Evolutionary conservation across 2,113 vertebrate genomes (phyloP).

Genomic region (Oriolus oriolus): DNA sequence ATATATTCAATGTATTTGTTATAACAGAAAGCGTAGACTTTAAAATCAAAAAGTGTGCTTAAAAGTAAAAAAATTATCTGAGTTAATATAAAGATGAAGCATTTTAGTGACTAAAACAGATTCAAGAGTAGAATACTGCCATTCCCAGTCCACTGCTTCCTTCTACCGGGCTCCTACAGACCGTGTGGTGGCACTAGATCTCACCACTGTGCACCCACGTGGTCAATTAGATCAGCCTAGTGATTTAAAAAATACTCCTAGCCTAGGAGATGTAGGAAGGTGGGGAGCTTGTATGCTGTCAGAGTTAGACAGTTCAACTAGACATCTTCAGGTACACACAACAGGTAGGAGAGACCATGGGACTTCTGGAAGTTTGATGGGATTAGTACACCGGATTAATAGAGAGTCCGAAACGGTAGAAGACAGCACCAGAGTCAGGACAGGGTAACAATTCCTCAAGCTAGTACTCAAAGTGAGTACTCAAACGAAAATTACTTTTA

Average conservation of each 20-base stretch:
- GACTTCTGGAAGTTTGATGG: not conserved
- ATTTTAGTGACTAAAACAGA: not conserved
- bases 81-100: not conserved
- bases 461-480: not conserved
- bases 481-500: not conserved
- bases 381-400: not conserved
- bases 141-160: not conserved
- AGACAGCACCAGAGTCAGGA: not conserved
- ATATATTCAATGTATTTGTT: not conserved
- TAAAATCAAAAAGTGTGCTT: not conserved
- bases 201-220: not conserved
- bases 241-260: not conserved
- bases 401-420: not conserved
- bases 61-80: not conserved
- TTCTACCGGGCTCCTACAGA: not conserved
- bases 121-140: not conserved
- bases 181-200: not conserved
- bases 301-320: not conserved
- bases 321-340: not conserved
- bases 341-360: not conserved
- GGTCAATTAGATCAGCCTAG: not conserved
- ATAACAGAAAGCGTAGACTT: not conserved
- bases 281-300: not conserved
- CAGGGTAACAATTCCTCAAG: not conserved
- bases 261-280: not conserved